These are phyloP conservation scores for Euwallacea fornicatus DNA, from an alignment of 1,140 invertebrate genomes.

Conservation along the genomic window DNA sequence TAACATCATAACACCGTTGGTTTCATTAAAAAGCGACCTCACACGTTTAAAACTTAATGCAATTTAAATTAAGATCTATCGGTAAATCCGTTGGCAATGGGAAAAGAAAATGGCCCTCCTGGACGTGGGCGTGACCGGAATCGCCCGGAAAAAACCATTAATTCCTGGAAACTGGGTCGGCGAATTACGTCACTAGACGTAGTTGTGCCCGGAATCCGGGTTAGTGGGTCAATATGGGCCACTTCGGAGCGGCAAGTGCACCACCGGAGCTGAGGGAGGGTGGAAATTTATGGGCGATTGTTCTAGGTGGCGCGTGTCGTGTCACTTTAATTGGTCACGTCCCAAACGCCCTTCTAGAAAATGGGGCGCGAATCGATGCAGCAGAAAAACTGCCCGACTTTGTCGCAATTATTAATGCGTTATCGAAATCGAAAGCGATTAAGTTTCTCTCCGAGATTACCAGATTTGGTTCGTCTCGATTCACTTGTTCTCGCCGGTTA, in stretches of 20 bases:
- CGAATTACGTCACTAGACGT: slow-evolving; percentile 26
- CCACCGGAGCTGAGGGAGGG: neutral
- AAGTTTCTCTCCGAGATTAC: neutral
- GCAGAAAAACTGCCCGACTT: neutral
- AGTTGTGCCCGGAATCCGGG: slow-evolving; percentile 15
- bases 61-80: slow-evolving; percentile 1
- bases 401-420: neutral
- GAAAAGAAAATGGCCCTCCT: slow-evolving; percentile 1
- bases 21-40: no score
- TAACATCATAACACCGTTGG: no score
- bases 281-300: slow-evolving; percentile 9
- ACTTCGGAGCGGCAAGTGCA: slow-evolving; percentile 5
- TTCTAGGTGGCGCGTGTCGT: slow-evolving; percentile 12
- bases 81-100: neutral
- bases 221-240: slow-evolving; percentile 14
- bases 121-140: slow-evolving; percentile 11
- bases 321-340: slow-evolving; percentile 4
- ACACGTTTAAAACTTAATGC: neutral
- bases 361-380: neutral
- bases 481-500: slow-evolving; percentile 1
- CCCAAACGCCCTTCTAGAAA: neutral
- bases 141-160: slow-evolving; percentile 4
- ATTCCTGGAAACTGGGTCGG: slow-evolving; percentile 20
- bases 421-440: slow-evolving; percentile 10
- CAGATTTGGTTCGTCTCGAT: slow-evolving; percentile 18